Percentiles rank a stretch among this genome's conserved stretches.
These are phyloP conservation scores for Osmerus mordax DNA, from an alignment of 2,113 vertebrate species.

Conservation along the genomic window DNA sequence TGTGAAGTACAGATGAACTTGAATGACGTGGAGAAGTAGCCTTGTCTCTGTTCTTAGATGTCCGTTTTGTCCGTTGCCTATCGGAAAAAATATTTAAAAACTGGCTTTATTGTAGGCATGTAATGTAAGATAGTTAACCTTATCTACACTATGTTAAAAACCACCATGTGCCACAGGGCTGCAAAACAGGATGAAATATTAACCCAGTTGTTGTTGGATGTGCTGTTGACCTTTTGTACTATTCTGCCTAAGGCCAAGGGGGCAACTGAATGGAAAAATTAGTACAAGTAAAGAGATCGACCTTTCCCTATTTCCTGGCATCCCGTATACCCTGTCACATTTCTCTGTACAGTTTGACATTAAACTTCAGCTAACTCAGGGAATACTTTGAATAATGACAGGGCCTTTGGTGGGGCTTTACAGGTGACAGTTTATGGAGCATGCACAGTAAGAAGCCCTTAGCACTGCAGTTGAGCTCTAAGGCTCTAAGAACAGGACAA, in stretches of 20 bases:
- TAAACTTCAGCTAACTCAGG: not conserved
- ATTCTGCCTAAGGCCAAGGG: constrained; percentile 3
- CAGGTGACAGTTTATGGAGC: constrained; percentile 8
- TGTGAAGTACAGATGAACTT: not conserved
- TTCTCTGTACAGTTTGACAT: not conserved
- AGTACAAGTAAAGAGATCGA: not conserved
- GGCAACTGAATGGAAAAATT: constrained; percentile 15
- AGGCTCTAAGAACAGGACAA: not conserved
- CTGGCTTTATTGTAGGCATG: no score
- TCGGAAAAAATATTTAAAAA: no score
- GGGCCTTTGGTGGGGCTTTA: not conserved
- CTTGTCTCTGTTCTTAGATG: constrained; percentile 8
- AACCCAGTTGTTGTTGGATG: constrained; percentile 9
- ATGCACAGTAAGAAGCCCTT: not conserved
- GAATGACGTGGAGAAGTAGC: constrained; percentile 24
- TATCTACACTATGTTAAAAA: constrained; percentile 21
- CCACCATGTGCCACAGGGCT: not conserved
- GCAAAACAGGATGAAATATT: not conserved
- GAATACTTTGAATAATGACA: not conserved
- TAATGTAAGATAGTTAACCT: not conserved
- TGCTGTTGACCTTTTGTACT: constrained; percentile 24
- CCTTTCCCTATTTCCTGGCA: not conserved
- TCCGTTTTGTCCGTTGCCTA: constrained; percentile 7
- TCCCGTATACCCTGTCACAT: not conserved
- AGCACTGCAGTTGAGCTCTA: constrained; percentile 15